Conservation (phyloP, 2,888 invertebrate genomes). For the Drosophila lutescens region DNA sequence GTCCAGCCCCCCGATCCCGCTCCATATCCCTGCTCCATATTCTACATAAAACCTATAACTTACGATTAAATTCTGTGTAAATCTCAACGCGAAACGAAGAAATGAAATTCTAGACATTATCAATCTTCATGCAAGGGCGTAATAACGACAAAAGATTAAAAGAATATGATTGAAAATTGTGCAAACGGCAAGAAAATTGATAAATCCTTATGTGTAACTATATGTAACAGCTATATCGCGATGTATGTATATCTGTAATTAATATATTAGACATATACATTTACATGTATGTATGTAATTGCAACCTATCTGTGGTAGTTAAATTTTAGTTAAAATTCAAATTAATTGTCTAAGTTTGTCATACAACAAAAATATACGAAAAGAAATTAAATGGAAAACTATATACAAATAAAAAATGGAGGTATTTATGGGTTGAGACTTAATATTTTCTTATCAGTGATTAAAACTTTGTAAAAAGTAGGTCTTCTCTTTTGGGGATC, state of each 20-base stretch:
- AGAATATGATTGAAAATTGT: constrained; percentile 5
- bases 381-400: constrained; percentile 74
- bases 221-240: constrained; percentile 37
- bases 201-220: constrained; percentile 42
- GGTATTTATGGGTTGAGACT: not conserved
- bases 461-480: too few relatives aligned
- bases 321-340: constrained; percentile 83
- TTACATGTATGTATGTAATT: constrained; percentile 73
- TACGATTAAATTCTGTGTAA: constrained; percentile 35
- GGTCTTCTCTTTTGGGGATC: not conserved
- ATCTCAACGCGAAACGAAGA: constrained; percentile 45
- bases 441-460: too few relatives aligned
- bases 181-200: constrained; percentile 14
- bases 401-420: constrained; percentile 44
- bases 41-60: constrained; percentile 39
- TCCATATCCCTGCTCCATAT: constrained; percentile 37
- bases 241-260: constrained; percentile 45
- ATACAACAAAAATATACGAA: constrained; percentile 67
- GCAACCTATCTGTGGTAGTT: constrained; percentile 85
- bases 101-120: constrained; percentile 18
- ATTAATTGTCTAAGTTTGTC: constrained; percentile 72
- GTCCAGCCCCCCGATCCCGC: constrained; percentile 9
- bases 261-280: constrained; percentile 49
- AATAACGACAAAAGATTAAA: not conserved
- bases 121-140: constrained; percentile 9